Evolutionary conservation across 2,888 invertebrate genomes (phyloP).

Genomic region (Cremastobaeus sp.): DNA sequence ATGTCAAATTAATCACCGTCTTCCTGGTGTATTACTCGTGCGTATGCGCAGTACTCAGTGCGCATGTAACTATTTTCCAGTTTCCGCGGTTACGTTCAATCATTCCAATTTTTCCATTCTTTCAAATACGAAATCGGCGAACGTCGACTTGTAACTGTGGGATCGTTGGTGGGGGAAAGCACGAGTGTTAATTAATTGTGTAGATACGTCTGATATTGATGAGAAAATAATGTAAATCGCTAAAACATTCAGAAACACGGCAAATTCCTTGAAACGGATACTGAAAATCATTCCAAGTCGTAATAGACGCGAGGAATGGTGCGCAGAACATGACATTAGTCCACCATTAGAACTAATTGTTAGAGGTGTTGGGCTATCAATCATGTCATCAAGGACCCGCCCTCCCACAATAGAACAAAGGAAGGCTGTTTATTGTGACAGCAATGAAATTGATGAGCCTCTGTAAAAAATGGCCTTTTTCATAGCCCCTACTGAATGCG

Average conservation of each 20-base stretch:
- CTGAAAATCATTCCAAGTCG: neutral
- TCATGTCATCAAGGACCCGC: neutral
- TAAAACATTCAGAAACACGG: too few relatives aligned
- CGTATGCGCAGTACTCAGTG: neutral
- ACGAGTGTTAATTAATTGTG: too few relatives aligned
- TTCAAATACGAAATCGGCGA: too few relatives aligned
- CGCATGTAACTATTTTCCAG: neutral
- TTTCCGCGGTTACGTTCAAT: too few relatives aligned
- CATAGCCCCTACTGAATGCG: too few relatives aligned
- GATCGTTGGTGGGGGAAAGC: too few relatives aligned
- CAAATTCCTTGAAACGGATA: too few relatives aligned
- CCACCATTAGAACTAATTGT: neutral
- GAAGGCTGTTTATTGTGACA: neutral
- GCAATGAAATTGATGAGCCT: too few relatives aligned
- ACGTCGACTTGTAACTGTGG: too few relatives aligned
- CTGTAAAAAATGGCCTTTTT: too few relatives aligned
- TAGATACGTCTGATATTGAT: too few relatives aligned
- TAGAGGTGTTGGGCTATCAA: neutral
- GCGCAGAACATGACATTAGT: neutral
- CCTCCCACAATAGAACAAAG: conserved; percentile 1
- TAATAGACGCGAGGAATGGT: neutral
- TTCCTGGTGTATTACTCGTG: conserved; percentile 8
- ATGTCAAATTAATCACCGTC: conserved; percentile 16
- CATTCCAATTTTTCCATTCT: neutral
- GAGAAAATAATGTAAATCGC: neutral